Percentiles rank a stretch among this genome's conserved stretches.
phyloP scores from a whole-genome alignment of 2,888 invertebrate species.

The Volucella inflata region DNA sequence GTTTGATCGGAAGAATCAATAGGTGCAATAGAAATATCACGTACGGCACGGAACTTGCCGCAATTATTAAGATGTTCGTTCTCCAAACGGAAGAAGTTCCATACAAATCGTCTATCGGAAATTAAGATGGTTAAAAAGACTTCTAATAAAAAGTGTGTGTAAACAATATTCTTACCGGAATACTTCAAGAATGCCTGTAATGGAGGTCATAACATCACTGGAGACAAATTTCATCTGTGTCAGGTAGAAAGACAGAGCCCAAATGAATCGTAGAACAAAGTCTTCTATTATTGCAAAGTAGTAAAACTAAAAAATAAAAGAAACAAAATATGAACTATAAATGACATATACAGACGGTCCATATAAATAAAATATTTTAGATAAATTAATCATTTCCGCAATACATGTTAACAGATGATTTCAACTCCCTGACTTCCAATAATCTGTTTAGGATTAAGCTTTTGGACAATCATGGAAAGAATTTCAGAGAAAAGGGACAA shows the following conservation, averaged over 20 bases:
- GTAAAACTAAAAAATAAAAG: conserved; percentile 86
- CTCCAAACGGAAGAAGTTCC: conserved; percentile 99
- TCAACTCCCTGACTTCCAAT: too few species aligned
- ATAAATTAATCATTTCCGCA: too few species aligned
- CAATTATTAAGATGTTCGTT: conserved; percentile 99
- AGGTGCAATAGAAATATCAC: conserved; percentile 98
- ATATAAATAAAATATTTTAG: too few species aligned
- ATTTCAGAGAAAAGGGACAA: too few species aligned
- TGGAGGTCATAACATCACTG: conserved; percentile 92
- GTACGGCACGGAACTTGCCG: conserved; percentile 98
- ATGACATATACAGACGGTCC: too few species aligned
- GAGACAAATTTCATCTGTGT: conserved; percentile 91
- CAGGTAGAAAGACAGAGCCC: conserved; percentile 94
- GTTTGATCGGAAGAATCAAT: conserved; percentile 96
- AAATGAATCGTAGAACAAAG: conserved; percentile 95
- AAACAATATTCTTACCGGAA: conserved; percentile 87
- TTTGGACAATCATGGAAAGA: too few species aligned
- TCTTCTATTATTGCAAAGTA: conserved; percentile 99
- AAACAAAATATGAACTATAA: neutral
- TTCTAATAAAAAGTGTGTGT: neutral
- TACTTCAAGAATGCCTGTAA: conserved; percentile 94
- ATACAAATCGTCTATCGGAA: conserved; percentile 92
- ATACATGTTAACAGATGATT: too few species aligned
- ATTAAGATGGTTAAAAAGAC: neutral
- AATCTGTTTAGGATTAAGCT: too few species aligned